Base-by-base conservation (phyloP, 2,888 invertebrate species). In the Idaea dimidiata region DNA sequence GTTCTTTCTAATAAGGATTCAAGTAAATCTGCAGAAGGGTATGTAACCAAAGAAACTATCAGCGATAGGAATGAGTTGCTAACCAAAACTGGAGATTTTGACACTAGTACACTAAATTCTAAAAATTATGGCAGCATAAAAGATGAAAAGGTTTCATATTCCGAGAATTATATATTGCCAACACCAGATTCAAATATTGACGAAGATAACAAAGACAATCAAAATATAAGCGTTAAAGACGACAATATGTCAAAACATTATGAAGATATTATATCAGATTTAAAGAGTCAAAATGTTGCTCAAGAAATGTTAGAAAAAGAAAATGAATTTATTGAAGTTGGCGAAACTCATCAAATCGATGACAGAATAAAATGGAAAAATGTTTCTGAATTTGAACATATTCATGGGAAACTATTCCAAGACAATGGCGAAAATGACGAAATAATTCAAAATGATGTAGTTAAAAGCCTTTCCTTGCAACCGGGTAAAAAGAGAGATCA, bases 231-330 rank as follows among this genome's bases (percentile, higher is more conserved):
- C 43, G 14, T 43, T 43, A 6, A 14, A 43, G 43, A 43, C 43
- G 10, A 43, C 43, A 43, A 43, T 14, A 10, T 43, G 14, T 43
- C 43, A 14, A 43, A 43, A 43, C 7, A 10, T 43, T 8, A 8
- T 14, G 43, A 43, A 43, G 43, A 43, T 43, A 43, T 43, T 43
- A 2, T 43, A 43, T 43, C 10, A 43, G 14, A 43, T 43, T 43
- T 43, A 1, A 54, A 62, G 33, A 65, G 60, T 17, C 31, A 56
- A 43, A 24, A 54, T 16, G 54, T n/a, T n/a, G 62, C 33, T 64
- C 59, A 64, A 16, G 17, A 71, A 3, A 43, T 67, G 58, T 67
- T 66, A 65, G 17, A 65, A 60, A 69, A 71, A 56, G 14, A 55
- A n/a, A 33, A 10, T 0, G 31, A 61, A 17, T 60, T 64, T 17